Evolutionary conservation across 2,113 vertebrate genomes (phyloP).

Genomic region (Zapus hudsonius): DNA sequence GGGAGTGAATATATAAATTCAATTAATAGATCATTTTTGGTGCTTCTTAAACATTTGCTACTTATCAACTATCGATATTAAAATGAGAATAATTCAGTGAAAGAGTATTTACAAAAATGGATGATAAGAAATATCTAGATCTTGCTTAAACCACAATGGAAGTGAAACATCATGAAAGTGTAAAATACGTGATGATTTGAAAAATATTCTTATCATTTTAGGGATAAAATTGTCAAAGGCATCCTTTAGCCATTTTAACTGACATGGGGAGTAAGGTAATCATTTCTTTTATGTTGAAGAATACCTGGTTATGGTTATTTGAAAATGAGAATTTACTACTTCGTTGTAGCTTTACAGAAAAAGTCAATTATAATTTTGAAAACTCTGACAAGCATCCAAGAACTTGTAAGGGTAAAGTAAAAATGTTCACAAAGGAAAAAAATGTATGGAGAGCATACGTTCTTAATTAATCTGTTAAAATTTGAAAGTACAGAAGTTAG

Average conservation of each 20-base stretch:
- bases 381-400: neutral
- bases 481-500: neutral
- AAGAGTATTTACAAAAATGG: neutral
- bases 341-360: neutral
- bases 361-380: neutral
- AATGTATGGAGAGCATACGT: neutral
- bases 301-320: neutral
- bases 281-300: neutral
- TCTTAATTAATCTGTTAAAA: constrained; percentile 12
- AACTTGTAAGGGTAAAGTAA: too few relatives aligned
- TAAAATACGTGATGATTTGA: neutral
- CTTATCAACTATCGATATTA: neutral
- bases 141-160: neutral
- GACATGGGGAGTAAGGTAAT: neutral
- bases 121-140: neutral
- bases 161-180: neutral
- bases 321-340: neutral
- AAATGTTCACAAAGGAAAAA: too few relatives aligned
- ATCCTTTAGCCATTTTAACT: neutral
- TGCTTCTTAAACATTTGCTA: neutral
- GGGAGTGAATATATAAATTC: neutral
- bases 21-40: neutral
- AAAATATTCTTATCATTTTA: neutral
- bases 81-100: neutral
- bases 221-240: neutral